phyloP scores from a whole-genome alignment of 2,113 vertebrate genomes.

The Forbesichthys papilliferus region DNA sequence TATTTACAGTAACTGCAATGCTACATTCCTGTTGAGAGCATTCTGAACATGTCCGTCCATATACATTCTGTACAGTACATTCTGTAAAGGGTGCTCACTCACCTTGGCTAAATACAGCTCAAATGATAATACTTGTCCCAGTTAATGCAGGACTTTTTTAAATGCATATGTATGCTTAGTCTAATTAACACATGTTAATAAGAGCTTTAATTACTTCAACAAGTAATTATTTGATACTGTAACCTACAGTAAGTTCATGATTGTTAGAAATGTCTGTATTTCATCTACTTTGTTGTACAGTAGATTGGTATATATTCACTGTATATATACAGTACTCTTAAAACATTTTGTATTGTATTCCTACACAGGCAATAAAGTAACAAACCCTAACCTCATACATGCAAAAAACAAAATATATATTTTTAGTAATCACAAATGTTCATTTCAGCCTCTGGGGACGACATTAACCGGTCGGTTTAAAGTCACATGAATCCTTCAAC shows the following conservation, averaged over 20 bases:
- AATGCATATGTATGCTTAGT: too few relatives aligned
- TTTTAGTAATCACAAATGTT: not conserved
- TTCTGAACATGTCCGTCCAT: constrained; percentile 30
- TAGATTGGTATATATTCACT: not conserved
- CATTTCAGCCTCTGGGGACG: constrained; percentile 8
- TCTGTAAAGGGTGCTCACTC: too few relatives aligned
- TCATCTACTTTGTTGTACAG: not conserved
- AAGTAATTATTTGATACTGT: too few relatives aligned
- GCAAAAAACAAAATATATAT: too few relatives aligned
- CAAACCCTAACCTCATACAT: too few relatives aligned
- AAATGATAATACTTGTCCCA: not conserved
- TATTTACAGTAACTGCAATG: constrained; percentile 28
- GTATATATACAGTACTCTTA: not conserved
- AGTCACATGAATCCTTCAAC: constrained; percentile 32
- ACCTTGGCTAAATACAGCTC: not conserved
- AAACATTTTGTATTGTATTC: not conserved
- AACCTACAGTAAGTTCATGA: too few relatives aligned
- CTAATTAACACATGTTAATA: too few relatives aligned
- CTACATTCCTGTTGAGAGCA: constrained; percentile 6
- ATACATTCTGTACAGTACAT: not conserved
- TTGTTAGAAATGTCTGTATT: too few relatives aligned
- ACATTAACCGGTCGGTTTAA: constrained; percentile 36
- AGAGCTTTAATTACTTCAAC: too few relatives aligned
- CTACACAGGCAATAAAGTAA: not conserved
- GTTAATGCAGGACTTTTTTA: too few relatives aligned